Evolutionary conservation across 64 coral and sea anemone genomes (phyloP).

Genomic region (Stichodactyla helianthus): DNA sequence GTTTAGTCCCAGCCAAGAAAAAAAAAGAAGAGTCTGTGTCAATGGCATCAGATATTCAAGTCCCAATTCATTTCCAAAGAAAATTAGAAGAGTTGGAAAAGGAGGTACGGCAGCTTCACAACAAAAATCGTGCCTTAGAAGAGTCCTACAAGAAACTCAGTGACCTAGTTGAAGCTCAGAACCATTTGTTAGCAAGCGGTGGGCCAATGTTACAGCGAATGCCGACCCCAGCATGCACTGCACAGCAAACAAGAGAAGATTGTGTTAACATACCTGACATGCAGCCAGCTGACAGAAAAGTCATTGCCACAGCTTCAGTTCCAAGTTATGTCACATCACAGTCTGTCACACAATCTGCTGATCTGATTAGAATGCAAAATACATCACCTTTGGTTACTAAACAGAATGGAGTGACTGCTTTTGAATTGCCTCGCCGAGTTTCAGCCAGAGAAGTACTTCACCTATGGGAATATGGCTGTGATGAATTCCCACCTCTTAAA

Average conservation of each 20-base stretch:
- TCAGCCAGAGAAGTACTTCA: conserved; percentile 89
- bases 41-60: conserved; percentile 10
- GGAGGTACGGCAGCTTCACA: conserved; percentile 56
- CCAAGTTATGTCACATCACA: conserved; percentile 28
- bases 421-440: conserved; percentile 80
- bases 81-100: conserved; percentile 79
- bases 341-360: not conserved
- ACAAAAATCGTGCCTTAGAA: conserved; percentile 70
- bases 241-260: conserved; percentile 26
- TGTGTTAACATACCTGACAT: conserved; percentile 17
- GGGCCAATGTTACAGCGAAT: conserved; percentile 59
- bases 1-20: conserved; percentile 55
- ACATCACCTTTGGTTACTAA: not conserved
- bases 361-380: not conserved
- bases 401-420: conserved; percentile 31
- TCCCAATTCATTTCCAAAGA: conserved; percentile 58
- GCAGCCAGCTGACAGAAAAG: conserved; percentile 7
- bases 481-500: conserved; percentile 84
- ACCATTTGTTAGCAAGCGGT: conserved; percentile 79
- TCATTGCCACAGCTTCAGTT: conserved; percentile 31
- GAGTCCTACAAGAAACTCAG: conserved; percentile 83
- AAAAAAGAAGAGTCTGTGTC: not conserved
- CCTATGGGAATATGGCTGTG: conserved; percentile 87
- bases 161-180: conserved; percentile 94
- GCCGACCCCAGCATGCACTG: conserved; percentile 20